Percentiles rank a stretch among this genome's conserved stretches.
phyloP scores from a whole-genome alignment of 2,113 vertebrate genomes.

The Eira barbara region DNA sequence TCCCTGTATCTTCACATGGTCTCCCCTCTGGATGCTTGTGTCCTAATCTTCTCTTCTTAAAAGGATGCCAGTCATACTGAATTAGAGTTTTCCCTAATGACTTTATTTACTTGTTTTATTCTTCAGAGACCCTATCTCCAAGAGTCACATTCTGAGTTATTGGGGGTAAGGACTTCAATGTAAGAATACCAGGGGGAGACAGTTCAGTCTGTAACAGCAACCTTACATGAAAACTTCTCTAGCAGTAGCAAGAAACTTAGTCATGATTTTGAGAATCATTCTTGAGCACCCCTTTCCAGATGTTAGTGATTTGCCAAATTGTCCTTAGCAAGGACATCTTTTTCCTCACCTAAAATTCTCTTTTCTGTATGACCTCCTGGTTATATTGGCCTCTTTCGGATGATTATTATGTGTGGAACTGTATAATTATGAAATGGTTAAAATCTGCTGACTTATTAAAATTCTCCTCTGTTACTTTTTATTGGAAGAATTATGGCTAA shows the following conservation, averaged over 20 bases:
- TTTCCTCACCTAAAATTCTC: neutral
- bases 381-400: neutral
- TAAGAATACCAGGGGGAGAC: neutral
- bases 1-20: neutral
- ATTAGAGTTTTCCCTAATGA: neutral
- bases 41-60: neutral
- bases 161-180: neutral
- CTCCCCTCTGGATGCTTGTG: neutral
- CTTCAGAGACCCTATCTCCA: neutral
- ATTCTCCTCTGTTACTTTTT: neutral
- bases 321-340: neutral
- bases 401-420: neutral
- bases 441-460: neutral
- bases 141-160: neutral
- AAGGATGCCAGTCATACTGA: neutral
- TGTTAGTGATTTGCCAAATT: neutral
- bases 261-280: neutral
- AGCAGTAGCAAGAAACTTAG: neutral
- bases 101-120: neutral
- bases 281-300: neutral
- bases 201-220: neutral
- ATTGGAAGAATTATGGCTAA: neutral
- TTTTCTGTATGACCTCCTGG: neutral
- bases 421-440: neutral
- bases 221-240: neutral